These are phyloP conservation scores for Ochropleura plecta DNA, from an alignment of 2,888 invertebrate species.

Conservation along the genomic window DNA sequence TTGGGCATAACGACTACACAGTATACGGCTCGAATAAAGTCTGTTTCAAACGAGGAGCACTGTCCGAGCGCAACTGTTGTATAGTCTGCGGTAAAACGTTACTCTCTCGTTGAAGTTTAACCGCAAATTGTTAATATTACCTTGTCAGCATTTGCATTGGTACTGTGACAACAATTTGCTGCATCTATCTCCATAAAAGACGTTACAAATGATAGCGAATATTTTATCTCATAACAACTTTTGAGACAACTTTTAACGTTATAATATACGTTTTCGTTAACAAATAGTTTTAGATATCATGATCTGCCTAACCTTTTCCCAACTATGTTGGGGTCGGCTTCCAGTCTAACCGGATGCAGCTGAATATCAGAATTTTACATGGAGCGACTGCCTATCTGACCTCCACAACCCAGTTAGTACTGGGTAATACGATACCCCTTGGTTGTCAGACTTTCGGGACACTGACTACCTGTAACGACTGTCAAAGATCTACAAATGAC, in stretches of 20 bases:
- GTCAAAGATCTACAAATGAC: too few relatives aligned
- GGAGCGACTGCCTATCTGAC: too few relatives aligned
- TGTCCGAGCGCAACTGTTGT: conserved; percentile 36
- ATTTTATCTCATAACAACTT: conserved; percentile 14
- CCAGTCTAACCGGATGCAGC: too few relatives aligned
- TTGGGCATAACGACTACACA: conserved; percentile 52
- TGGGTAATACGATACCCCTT: too few relatives aligned
- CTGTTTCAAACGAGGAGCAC: conserved; percentile 22
- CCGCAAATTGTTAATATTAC: conserved; percentile 53
- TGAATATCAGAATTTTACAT: too few relatives aligned
- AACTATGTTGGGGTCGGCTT: too few relatives aligned
- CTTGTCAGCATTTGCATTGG: conserved; percentile 25
- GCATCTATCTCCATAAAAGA: background rate
- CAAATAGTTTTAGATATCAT: too few relatives aligned
- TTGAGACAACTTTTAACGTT: background rate
- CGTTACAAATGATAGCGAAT: conserved; percentile 15
- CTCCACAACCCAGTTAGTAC: too few relatives aligned
- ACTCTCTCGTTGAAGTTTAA: conserved; percentile 41
- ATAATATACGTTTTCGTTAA: too few relatives aligned
- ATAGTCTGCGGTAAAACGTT: conserved; percentile 33
- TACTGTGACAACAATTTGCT: background rate
- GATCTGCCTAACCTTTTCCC: too few relatives aligned
- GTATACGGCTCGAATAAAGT: conserved; percentile 43
- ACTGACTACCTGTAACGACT: too few relatives aligned
- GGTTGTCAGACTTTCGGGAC: too few relatives aligned